phyloP scores from a whole-genome alignment of 2,888 invertebrate species.

The Venusia cambrica region DNA sequence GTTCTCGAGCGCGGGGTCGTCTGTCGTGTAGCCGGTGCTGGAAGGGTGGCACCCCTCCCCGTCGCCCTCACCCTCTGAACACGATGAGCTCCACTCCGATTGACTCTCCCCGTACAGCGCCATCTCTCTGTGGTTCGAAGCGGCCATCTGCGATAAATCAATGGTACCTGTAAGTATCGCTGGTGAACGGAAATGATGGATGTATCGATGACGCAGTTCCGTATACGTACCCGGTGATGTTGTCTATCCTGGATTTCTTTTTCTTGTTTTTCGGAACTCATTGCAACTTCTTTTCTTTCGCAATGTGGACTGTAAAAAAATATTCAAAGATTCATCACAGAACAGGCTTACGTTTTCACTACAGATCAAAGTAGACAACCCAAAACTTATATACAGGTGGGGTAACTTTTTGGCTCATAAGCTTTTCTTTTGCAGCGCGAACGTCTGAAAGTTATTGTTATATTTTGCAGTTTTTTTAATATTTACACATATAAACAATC shows the following conservation, averaged over 20 bases:
- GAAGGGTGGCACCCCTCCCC: slow-evolving; percentile 78
- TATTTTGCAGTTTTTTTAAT: too few relatives aligned
- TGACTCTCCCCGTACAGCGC: slow-evolving; percentile 84
- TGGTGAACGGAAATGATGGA: too few relatives aligned
- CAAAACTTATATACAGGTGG: too few relatives aligned
- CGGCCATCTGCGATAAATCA: slow-evolving; percentile 47
- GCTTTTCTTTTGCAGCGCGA: too few relatives aligned
- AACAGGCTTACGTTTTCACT: too few relatives aligned
- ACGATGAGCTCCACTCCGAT: slow-evolving; percentile 89
- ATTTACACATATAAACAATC: too few relatives aligned
- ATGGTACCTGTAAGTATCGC: too few relatives aligned
- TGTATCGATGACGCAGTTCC: neutral
- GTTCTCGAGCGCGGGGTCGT: slow-evolving; percentile 92
- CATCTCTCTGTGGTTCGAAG: slow-evolving; percentile 67
- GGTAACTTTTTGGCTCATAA: too few relatives aligned
- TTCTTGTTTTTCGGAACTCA: slow-evolving; percentile 56
- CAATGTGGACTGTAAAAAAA: slow-evolving; percentile 45
- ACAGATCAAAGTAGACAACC: too few relatives aligned
- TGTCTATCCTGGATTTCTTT: slow-evolving; percentile 62
- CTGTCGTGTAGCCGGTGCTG: slow-evolving; percentile 92
- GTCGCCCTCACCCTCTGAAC: slow-evolving; percentile 79
- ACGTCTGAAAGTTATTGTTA: too few relatives aligned
- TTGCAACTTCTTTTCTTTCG: slow-evolving; percentile 53
- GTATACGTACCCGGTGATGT: slow-evolving; percentile 57
- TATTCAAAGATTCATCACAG: too few relatives aligned